Percentiles rank a stretch among this genome's conserved stretches.
Evolutionary conservation across 2,888 invertebrate genomes (phyloP).

Genomic region (Scaptomyza flava): DNA sequence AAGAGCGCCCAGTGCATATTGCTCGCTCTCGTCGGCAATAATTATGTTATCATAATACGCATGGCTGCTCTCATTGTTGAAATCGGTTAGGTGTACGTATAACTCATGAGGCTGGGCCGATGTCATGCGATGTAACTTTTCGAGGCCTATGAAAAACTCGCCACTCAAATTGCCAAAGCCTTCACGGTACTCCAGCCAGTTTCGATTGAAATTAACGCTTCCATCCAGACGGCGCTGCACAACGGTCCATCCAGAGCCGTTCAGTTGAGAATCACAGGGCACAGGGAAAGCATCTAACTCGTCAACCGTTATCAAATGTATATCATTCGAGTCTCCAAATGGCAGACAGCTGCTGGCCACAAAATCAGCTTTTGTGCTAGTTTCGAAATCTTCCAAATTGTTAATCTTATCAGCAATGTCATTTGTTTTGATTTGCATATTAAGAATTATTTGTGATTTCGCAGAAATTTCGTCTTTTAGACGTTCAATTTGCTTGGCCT

Average conservation of each 20-base stretch:
- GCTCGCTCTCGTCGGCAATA: conserved; percentile 87
- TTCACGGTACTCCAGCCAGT: conserved; percentile 88
- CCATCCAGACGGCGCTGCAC: conserved; percentile 89
- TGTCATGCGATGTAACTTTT: conserved; percentile 86
- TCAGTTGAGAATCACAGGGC: conserved; percentile 32
- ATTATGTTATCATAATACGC: conserved; percentile 88
- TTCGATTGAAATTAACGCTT: conserved; percentile 87
- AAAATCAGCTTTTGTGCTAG: not conserved
- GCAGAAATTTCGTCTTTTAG: conserved; percentile 27
- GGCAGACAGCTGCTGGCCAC: conserved; percentile 33
- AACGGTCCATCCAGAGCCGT: conserved; percentile 87
- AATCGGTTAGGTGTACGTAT: conserved; percentile 87
- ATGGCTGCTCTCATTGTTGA: conserved; percentile 85
- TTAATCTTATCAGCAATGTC: conserved; percentile 4
- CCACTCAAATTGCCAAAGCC: conserved; percentile 89
- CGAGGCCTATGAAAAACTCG: conserved; percentile 89
- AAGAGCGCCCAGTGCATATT: conserved; percentile 87
- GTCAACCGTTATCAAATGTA: conserved; percentile 30
- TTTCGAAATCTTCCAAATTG: conserved; percentile 17
- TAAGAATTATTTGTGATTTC: conserved; percentile 37
- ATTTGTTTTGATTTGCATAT: conserved; percentile 28
- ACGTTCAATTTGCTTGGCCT: conserved; percentile 31
- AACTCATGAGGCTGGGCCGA: conserved; percentile 85
- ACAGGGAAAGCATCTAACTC: conserved; percentile 29
- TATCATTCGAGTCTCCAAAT: conserved; percentile 19